phyloP scores from a whole-genome alignment of 2,888 invertebrate genomes.

The Heliconius ismenius region DNA sequence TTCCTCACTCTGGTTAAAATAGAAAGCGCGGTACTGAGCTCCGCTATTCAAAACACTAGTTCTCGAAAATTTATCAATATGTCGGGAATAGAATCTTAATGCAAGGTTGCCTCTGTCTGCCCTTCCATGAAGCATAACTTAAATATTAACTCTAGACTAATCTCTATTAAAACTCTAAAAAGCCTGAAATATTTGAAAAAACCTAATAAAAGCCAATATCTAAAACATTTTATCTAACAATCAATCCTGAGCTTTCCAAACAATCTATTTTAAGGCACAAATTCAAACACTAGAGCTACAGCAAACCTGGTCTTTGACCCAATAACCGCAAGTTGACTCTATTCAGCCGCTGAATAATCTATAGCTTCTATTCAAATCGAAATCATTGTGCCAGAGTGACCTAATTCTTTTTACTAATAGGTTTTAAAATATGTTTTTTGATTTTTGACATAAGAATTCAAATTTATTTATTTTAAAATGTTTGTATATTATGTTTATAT shows the following conservation, averaged over 20 bases:
- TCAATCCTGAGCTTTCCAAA: neutral
- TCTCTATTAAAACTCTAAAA: no score
- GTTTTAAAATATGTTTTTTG: neutral
- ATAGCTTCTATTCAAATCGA: conserved; percentile 35
- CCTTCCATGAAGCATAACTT: no score
- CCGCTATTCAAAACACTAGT: no score
- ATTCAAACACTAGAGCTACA: conserved; percentile 13
- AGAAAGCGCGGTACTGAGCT: no score
- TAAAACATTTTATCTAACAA: neutral
- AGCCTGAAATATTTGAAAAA: neutral
- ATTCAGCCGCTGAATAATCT: conserved; percentile 37
- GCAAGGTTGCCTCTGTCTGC: no score
- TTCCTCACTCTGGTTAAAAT: no score
- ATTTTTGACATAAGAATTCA: no score
- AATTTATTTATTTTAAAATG: no score
- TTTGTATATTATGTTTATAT: no score
- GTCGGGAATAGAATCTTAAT: no score
- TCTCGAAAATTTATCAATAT: no score
- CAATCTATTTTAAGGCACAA: conserved; percentile 4
- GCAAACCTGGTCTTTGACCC: conserved; percentile 25
- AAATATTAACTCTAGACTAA: no score
- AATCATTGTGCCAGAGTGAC: conserved; percentile 29
- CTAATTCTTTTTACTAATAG: conserved; percentile 25
- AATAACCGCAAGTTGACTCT: conserved; percentile 31
- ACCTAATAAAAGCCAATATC: neutral